A percentile compares a stretch with the other conserved stretches of the same genome.
phyloP scores from a whole-genome alignment of 2,113 vertebrate genomes.

The Rhinoptilus africanus region DNA sequence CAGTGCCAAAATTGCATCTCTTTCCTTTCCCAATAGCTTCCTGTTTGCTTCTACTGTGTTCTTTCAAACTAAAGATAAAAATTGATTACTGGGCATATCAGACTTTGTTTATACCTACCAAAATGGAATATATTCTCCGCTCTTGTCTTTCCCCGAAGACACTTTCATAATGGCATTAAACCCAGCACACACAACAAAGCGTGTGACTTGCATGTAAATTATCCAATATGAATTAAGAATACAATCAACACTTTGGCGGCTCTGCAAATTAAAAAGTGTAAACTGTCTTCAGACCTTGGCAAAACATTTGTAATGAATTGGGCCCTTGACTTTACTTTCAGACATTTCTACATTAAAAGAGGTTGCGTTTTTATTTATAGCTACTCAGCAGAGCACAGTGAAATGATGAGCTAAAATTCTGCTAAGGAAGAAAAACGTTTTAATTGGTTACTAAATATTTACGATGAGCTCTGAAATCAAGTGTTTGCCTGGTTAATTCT shows the following conservation, averaged over 20 bases:
- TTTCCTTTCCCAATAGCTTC: neutral
- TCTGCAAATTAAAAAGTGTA: neutral
- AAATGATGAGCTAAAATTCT: neutral
- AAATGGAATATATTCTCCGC: neutral
- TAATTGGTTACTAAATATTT: neutral
- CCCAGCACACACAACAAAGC: neutral
- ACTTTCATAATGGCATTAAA: neutral
- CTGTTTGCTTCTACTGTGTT: neutral
- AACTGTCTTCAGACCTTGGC: neutral
- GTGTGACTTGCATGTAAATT: neutral
- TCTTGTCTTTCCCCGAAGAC: neutral
- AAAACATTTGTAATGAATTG: slow-evolving; percentile 19
- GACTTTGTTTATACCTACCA: neutral
- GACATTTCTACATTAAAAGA: neutral
- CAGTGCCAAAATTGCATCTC: neutral
- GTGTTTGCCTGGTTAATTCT: neutral
- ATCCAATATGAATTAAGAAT: slow-evolving; percentile 2
- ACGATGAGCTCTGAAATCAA: neutral
- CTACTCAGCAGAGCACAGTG: neutral
- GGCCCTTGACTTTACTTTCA: neutral
- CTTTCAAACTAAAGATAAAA: neutral
- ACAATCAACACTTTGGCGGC: neutral
- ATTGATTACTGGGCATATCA: neutral
- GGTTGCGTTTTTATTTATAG: neutral
- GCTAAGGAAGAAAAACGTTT: neutral